phyloP scores from a whole-genome alignment of 2,797 vertebrate species.

The Dipus sagitta region DNA sequence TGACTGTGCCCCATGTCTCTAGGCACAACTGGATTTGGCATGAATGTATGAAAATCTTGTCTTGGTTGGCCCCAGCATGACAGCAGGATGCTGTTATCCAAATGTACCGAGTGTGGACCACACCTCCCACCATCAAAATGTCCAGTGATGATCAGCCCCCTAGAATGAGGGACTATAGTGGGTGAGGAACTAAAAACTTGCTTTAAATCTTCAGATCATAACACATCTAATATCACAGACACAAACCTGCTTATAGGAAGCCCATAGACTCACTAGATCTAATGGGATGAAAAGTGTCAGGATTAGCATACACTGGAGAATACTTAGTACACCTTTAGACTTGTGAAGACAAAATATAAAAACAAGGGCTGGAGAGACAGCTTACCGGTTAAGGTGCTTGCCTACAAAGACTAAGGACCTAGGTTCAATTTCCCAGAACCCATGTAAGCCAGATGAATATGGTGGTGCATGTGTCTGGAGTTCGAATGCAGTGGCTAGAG shows the following conservation, averaged over 20 bases:
- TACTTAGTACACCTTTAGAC: neutral
- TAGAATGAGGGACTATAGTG: neutral
- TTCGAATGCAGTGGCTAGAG: too few species aligned
- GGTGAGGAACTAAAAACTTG: neutral
- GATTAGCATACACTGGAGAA: neutral
- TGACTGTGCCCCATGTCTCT: neutral
- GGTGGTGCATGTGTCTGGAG: too few species aligned
- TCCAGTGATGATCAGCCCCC: neutral
- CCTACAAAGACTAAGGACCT: too few species aligned
- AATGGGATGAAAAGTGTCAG: slow-evolving; percentile 44
- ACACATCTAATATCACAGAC: slow-evolving; percentile 26
- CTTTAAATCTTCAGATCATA: slow-evolving; percentile 20
- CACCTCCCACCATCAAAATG: neutral
- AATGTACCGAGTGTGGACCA: neutral
- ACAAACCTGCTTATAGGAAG: slow-evolving; percentile 11
- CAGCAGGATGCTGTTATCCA: neutral
- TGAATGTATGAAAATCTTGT: slow-evolving; percentile 6
- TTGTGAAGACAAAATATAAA: slow-evolving; percentile 14
- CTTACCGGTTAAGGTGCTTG: too few species aligned
- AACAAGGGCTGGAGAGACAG: neutral
- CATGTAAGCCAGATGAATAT: too few species aligned
- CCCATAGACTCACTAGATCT: neutral
- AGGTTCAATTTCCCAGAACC: too few species aligned
- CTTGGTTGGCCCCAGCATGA: neutral
- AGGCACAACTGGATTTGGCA: neutral